phyloP scores from a whole-genome alignment of 2,797 vertebrate genomes.

The Hirundo rustica region DNA sequence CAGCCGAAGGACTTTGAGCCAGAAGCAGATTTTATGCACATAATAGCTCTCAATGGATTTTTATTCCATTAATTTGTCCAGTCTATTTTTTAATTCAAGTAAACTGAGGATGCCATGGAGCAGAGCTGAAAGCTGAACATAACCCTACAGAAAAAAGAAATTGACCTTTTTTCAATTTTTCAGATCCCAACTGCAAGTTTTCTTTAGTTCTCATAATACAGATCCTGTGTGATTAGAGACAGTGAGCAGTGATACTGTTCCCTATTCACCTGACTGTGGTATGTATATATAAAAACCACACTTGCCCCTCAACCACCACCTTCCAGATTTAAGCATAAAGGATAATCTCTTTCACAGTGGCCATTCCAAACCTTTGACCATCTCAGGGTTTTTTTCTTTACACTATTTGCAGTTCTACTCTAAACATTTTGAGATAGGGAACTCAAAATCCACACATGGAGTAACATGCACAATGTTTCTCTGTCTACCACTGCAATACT shows the following conservation, averaged over 20 bases:
- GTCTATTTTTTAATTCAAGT: not conserved
- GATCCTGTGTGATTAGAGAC: not conserved
- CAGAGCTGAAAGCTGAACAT: not conserved
- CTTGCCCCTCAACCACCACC: not conserved
- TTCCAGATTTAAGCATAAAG: not conserved
- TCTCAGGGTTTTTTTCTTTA: not conserved
- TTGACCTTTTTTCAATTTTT: not conserved
- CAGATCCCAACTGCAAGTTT: not conserved
- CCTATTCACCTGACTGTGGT: not conserved
- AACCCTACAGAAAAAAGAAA: not conserved
- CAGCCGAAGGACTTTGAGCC: not conserved
- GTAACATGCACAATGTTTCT: rapidly evolving
- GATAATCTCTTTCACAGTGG: not conserved
- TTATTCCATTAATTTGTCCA: not conserved
- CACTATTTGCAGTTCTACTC: not conserved
- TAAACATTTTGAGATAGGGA: not conserved
- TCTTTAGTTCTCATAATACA: not conserved
- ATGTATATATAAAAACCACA: not conserved
- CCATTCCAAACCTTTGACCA: not conserved
- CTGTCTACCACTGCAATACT: not conserved
- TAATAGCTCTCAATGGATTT: not conserved
- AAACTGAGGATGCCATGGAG: not conserved
- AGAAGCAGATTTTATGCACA: not conserved
- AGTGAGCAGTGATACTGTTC: not conserved
- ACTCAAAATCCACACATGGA: not conserved